Conservation (phyloP, 2,113 vertebrate species). For the Mus spicilegus region DNA sequence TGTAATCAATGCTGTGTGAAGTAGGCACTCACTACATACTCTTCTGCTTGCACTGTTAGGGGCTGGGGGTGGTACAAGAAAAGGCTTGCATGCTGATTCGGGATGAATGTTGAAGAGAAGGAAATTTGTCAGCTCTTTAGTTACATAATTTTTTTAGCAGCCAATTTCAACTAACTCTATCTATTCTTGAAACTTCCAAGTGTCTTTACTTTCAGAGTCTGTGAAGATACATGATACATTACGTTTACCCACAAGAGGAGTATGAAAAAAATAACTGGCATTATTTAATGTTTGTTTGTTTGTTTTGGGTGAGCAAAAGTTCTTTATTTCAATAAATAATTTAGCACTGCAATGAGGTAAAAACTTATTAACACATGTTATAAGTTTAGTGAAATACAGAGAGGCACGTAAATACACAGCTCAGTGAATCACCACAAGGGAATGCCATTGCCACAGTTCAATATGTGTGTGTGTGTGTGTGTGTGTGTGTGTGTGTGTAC, state of each 20-base stretch:
- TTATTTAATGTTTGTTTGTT: neutral
- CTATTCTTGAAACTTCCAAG: neutral
- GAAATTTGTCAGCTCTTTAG: neutral
- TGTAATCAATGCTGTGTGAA: neutral
- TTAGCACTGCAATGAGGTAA: constrained; percentile 37
- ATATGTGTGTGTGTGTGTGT: neutral
- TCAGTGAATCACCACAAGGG: neutral
- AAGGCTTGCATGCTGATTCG: neutral
- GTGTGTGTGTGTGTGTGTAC: neutral
- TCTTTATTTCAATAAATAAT: constrained; percentile 15
- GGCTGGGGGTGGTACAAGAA: neutral
- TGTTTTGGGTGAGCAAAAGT: neutral
- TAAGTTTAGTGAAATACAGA: constrained; percentile 29
- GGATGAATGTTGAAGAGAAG: neutral
- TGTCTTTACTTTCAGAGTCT: neutral
- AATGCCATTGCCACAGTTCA: neutral
- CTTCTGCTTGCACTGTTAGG: neutral
- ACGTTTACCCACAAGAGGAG: neutral
- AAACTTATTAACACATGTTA: neutral
- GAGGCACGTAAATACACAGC: neutral
- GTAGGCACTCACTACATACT: neutral
- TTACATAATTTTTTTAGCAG: neutral
- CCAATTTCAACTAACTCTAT: neutral
- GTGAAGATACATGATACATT: neutral
- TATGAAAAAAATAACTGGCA: constrained; percentile 21